phyloP scores from a whole-genome alignment of 2,888 invertebrate genomes.

The Odontocerum albicorne region DNA sequence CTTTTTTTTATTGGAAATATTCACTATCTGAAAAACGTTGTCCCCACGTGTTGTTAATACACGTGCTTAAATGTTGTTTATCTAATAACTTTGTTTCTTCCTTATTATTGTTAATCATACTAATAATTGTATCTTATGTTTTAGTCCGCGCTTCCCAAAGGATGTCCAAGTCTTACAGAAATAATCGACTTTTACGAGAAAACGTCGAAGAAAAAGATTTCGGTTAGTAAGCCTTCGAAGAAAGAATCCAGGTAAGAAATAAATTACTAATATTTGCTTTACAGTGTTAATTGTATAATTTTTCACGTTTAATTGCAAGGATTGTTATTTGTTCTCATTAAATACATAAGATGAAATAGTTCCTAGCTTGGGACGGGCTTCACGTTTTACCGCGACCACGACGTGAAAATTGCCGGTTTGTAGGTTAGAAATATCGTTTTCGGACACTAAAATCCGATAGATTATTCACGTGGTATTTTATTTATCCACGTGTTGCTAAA shows the following conservation, averaged over 20 bases:
- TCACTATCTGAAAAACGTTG: conserved; percentile 6
- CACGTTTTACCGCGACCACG: too few relatives aligned
- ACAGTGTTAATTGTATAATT: too few relatives aligned
- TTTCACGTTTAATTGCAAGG: too few relatives aligned
- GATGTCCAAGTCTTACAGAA: conserved; percentile 65
- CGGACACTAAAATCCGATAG: too few relatives aligned
- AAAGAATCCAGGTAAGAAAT: conserved; percentile 45
- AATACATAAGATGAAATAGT: too few relatives aligned
- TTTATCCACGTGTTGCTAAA: too few relatives aligned
- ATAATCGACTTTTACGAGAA: conserved; percentile 61
- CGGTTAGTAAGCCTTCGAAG: conserved; percentile 40
- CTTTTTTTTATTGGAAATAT: not conserved
- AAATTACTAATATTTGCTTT: too few relatives aligned
- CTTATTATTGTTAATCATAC: not conserved
- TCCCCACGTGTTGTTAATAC: conserved; percentile 2
- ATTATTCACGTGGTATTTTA: too few relatives aligned
- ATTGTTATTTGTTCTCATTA: too few relatives aligned
- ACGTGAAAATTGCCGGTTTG: too few relatives aligned
- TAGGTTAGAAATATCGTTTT: too few relatives aligned
- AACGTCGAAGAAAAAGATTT: conserved; percentile 50
- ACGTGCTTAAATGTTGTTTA: conserved; percentile 11
- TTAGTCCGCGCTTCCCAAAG: conserved; percentile 65
- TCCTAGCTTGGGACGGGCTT: too few relatives aligned
- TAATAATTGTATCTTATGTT: conserved; percentile 41
- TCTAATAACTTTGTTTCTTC: not conserved